A percentile compares a stretch with the other conserved stretches of the same genome.
Conservation (phyloP, 2,113 vertebrate species). For the Leptosomus discolor region DNA sequence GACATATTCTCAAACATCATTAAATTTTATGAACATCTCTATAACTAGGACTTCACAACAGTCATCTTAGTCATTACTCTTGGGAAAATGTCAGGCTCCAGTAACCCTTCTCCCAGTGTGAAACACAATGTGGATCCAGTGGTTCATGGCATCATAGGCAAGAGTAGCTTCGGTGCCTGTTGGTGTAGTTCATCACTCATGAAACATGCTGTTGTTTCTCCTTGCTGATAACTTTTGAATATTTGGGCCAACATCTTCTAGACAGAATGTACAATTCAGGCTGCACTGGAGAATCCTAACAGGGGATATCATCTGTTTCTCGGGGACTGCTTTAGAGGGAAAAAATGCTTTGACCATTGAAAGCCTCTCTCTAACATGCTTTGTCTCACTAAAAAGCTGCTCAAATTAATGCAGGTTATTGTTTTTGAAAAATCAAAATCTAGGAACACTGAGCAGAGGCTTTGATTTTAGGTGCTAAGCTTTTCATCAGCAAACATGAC, state of each 20-base stretch:
- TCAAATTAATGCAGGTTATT: background rate
- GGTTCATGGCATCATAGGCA: background rate
- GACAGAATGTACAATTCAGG: background rate
- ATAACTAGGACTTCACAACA: background rate
- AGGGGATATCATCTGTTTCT: background rate
- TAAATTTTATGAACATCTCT: background rate
- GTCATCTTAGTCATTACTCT: background rate
- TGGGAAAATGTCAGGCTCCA: background rate
- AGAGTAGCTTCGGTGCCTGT: fast-evolving
- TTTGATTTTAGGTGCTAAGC: background rate
- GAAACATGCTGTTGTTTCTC: background rate
- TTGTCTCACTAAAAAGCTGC: background rate
- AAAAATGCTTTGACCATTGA: background rate
- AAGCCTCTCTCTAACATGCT: background rate
- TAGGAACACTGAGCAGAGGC: background rate
- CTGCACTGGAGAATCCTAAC: background rate
- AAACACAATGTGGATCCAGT: background rate
- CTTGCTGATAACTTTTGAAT: background rate
- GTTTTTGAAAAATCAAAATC: background rate
- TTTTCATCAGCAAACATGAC: background rate
- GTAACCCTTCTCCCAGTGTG: background rate
- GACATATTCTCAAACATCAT: background rate
- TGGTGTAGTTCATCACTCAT: background rate
- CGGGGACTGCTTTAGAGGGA: background rate
- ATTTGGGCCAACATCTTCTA: background rate